A percentile compares a stretch with the other conserved stretches of the same genome.
phyloP scores from a whole-genome alignment of 2,113 vertebrate genomes.

The Burhinus bistriatus region DNA sequence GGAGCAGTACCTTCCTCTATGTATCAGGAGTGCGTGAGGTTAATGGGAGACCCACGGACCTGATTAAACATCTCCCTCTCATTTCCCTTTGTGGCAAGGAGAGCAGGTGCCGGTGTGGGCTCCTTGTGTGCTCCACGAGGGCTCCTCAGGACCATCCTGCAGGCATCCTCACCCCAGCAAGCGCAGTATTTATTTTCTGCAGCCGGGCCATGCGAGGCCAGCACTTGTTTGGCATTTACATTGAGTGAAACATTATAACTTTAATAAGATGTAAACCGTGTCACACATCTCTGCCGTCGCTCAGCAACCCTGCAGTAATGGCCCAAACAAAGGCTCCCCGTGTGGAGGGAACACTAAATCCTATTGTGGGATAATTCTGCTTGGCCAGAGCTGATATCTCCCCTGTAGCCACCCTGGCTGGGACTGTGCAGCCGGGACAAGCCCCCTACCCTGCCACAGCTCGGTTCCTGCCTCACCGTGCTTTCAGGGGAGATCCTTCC shows the following conservation, averaged over 20 bases:
- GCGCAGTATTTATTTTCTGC: not conserved
- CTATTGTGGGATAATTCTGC: slow-evolving; percentile 58
- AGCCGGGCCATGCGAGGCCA: not conserved
- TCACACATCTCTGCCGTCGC: slow-evolving; percentile 41
- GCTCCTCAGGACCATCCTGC: not conserved
- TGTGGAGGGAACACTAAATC: slow-evolving; percentile 50
- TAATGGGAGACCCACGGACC: not conserved
- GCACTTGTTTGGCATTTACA: slow-evolving; percentile 47
- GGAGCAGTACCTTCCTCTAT: too few species aligned
- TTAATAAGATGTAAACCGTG: slow-evolving; percentile 66
- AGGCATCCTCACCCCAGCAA: not conserved
- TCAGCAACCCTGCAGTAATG: slow-evolving; percentile 48
- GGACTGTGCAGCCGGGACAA: not conserved
- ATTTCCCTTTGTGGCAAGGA: not conserved
- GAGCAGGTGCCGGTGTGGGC: fast-evolving
- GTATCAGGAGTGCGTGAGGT: not conserved
- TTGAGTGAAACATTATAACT: slow-evolving; percentile 63
- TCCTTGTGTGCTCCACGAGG: not conserved
- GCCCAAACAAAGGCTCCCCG: slow-evolving; percentile 39
- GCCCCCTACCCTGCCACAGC: fast-evolving
- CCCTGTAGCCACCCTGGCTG: not conserved
- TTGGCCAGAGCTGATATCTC: slow-evolving; percentile 1
- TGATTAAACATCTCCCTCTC: not conserved
- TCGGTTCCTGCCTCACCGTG: fast-evolving
- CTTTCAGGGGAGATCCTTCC: not conserved